Base-by-base conservation (phyloP, 53 echinoderm and acorn worm genomes). In the Crossaster papposus region DNA sequence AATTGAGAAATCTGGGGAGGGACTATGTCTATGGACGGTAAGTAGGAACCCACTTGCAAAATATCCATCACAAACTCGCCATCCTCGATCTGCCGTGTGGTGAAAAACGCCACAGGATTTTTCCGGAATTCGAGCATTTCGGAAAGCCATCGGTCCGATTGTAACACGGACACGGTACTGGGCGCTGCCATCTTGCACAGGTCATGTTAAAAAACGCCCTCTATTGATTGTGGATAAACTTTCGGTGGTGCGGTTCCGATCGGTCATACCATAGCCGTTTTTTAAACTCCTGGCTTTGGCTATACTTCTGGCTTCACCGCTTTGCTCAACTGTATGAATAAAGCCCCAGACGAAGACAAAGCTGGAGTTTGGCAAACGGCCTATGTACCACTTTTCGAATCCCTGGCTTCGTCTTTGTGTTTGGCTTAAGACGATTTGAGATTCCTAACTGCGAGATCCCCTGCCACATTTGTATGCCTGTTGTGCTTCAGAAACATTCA, bases 21-120 rank as follows among this genome's bases (percentile, higher is more conserved):
- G 32, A 77, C 77, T 38, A 20, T 36, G 18, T n/a, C n/a, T n/a
- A n/a, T n/a, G 29, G 18, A 20, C 77, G 38, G 38, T 14, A 24
- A 33, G 4, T 18, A 18, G 10, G 52, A 15, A 50, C 62, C 14
- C 24, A 74, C 72, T 89, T 96, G 96, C 68, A 96, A 77, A 52
- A 96, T 78, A 83, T 96, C 96, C 30, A 96, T 80, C 22, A 93
- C 91, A 85, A 94, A 94, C 38, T 94, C 96, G 18, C 90, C 92
- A 88, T 90, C 94, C 44, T 87, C 92, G 14, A 82, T 91, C 20
- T 91, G 75, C 53, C 89, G 85, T 23, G 90, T 53, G 1, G 88
- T 89, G 17, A 94, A 90, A 81, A 93, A 96, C 34, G 91, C 51
- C 18, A 78, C 81, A 11, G 94, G 90, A 86, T 93, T 91, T 29